A percentile compares a stretch with the other conserved stretches of the same genome.
These are phyloP conservation scores for Eupithecia exiguata DNA, from an alignment of 2,888 invertebrate genomes.

Conservation along the genomic window DNA sequence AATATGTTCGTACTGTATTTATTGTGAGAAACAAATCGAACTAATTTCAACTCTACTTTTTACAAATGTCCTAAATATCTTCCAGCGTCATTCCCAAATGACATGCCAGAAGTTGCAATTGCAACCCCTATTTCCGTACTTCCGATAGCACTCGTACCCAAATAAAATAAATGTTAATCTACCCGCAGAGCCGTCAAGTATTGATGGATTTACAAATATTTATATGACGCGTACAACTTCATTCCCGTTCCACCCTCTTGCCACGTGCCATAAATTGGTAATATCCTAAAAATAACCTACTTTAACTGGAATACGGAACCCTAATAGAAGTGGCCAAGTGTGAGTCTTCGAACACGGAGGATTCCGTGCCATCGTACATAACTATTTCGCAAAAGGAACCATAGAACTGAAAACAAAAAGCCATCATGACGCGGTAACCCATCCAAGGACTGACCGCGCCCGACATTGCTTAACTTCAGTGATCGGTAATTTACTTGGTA, in stretches of 20 bases:
- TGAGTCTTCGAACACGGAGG: too few species aligned
- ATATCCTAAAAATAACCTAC: conserved; percentile 49
- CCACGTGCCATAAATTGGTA: conserved; percentile 57
- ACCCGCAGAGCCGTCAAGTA: conserved; percentile 47
- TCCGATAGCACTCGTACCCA: conserved; percentile 15
- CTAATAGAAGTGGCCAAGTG: not conserved
- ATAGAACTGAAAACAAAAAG: too few species aligned
- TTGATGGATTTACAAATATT: conserved; percentile 49
- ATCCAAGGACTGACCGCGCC: too few species aligned
- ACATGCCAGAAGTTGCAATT: conserved; percentile 12
- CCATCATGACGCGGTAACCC: too few species aligned
- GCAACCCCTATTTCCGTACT: conserved; percentile 9
- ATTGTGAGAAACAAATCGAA: too few species aligned
- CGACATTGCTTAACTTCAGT: too few species aligned
- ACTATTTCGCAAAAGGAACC: too few species aligned
- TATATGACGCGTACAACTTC: conserved; percentile 44
- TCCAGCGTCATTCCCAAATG: conserved; percentile 16
- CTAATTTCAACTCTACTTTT: not conserved
- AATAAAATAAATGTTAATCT: conserved; percentile 23
- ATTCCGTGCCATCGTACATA: too few species aligned
- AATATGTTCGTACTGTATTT: too few species aligned
- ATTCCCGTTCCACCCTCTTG: conserved; percentile 44
- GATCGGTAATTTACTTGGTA: too few species aligned
- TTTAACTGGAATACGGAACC: not conserved
- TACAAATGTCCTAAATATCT: not conserved